These are phyloP conservation scores for Axinella damicornis DNA, from an alignment of 37 sponge, comb jelly and placozoan genomes.

Conservation along the genomic window DNA sequence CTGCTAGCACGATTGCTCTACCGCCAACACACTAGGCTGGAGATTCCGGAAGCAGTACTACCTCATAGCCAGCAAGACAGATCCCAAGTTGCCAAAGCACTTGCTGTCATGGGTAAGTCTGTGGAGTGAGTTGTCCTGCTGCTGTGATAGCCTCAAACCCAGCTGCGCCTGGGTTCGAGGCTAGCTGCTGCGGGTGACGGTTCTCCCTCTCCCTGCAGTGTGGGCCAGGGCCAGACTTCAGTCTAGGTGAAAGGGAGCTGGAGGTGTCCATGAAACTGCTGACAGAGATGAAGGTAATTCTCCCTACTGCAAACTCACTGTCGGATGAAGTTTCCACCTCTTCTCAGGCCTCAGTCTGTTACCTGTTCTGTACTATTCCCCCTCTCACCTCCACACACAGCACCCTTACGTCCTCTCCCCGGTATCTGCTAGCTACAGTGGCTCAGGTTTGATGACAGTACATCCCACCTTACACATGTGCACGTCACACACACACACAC, in stretches of 20 bases:
- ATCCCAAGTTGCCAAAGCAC: conserved; percentile 42
- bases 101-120: conserved; percentile 27
- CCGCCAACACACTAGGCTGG: no score
- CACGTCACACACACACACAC: no score
- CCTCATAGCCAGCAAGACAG: conserved; percentile 52
- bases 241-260: conserved; percentile 75
- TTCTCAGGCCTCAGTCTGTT: not conserved
- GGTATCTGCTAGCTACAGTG: conserved; percentile 63
- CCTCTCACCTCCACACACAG: conserved; percentile 14
- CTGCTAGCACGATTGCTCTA: not conserved
- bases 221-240: conserved; percentile 83
- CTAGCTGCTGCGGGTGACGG: no score
- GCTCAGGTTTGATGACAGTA: conserved; percentile 64
- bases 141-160: no score
- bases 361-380: not conserved
- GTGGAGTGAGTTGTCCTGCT: no score
- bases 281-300: conserved; percentile 58
- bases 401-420: conserved; percentile 83
- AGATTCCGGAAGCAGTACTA: conserved; percentile 85
- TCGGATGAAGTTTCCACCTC: no score
- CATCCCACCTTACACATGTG: no score
- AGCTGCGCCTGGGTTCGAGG: no score
- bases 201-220: conserved; percentile 16
- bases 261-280: conserved; percentile 61
- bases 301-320: not conserved